These are phyloP conservation scores for Gadopsis marmoratus DNA, from an alignment of 2,797 vertebrate genomes.

Conservation along the genomic window DNA sequence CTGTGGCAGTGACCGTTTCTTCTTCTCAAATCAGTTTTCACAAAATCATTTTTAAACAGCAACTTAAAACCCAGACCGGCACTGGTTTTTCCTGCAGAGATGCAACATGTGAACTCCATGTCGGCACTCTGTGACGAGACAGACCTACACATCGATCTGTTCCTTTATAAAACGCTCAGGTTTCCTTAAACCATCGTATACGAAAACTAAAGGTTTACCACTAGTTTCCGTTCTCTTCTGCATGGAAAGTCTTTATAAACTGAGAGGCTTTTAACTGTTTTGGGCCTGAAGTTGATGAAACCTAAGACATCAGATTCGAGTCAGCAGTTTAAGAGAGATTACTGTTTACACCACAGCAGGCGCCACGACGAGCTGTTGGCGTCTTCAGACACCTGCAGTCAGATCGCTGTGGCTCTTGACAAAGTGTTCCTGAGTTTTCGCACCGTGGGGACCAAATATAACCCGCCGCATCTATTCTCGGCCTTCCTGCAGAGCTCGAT, in stretches of 20 bases:
- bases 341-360: neutral
- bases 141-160: no score
- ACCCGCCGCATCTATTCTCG: neutral
- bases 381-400: neutral
- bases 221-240: neutral
- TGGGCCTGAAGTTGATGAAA: neutral
- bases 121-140: no score
- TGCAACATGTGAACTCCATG: no score
- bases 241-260: neutral
- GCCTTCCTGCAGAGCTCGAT: slow-evolving; percentile 8
- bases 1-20: no score
- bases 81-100: no score
- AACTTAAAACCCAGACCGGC: no score
- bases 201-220: no score
- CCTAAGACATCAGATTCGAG: neutral
- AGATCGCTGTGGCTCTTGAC: slow-evolving; percentile 1
- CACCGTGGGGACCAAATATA: slow-evolving; percentile 1
- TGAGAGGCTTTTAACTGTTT: neutral
- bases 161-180: no score
- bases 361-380: neutral
- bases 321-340: neutral
- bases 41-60: no score
- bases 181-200: no score
- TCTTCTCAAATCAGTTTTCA: no score
- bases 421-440: neutral